Evolutionary conservation across 2,113 vertebrate genomes (phyloP), one percentile per base, ranked within the genome.

Genomic region (Prunella himalayana): DNA sequence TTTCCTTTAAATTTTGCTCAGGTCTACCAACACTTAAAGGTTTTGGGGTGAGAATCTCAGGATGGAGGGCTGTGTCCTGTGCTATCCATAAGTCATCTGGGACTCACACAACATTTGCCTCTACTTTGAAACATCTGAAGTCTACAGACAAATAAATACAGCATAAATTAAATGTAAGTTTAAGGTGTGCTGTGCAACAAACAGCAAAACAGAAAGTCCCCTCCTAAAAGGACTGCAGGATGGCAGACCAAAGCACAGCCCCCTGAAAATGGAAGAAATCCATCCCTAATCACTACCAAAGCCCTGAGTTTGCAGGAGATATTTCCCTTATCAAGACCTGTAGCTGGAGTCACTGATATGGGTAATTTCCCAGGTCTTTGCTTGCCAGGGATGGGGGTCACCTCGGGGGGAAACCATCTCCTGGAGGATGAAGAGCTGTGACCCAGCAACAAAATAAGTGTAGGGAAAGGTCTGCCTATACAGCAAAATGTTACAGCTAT

Each of bases 311-410:
- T 80, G 90, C 78, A 72, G 85, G 63, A 97, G 79, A 61, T 80
- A 69, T 69, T 90, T 57, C 71, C 73, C 78, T 95, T 97, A 90
- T 92, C 92, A 80, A 69, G 73, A 88, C 90, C 71, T 78, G 54
- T 82, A 6, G 77, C 69, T 90, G 94, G 66, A 57, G 66, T 82
- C 0, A 14, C 68, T 90, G 88, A 90, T 81, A 44, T 0, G 11
- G 50, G 37, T 33, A 66, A 94, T 92, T 93, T 88, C 59, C 69
- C 59, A 82, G 79, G 49, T 61, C 41, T 69, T 91, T 56, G 57
- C 65, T 53, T 28, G 27, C 15, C 66, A 82, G 39, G 56, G 54
- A 81, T 77, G 78, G 42, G 51, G 91, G 80, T 94, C 92, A 81
- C 37, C 75, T 6, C 12, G 17, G 54, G 91, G 66, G 51, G 16